Base-by-base conservation (phyloP, 2,113 vertebrate genomes). In the Pica pica region DNA sequence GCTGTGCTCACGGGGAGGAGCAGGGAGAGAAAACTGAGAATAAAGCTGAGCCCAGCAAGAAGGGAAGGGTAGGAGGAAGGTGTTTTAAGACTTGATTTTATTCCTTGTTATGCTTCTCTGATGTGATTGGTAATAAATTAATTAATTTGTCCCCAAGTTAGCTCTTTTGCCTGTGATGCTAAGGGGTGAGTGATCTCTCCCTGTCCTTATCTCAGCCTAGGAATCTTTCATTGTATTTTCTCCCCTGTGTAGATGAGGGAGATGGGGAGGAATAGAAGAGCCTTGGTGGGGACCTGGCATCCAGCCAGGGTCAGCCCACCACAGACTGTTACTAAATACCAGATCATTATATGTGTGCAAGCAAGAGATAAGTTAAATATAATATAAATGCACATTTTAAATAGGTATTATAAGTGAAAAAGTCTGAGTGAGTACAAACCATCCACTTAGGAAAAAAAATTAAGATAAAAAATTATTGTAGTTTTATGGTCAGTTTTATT, bases 351-450 rank as follows among this genome's bases (percentile, higher is more conserved):
- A 81, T 33, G 37, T 55, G 46, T 75, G 76, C 63, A 87, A 89
- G 83, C 73, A 92, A 60, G 83, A 93, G 88, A 94, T 77, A 89
- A 83, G 91, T 95, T 90, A 85, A 83, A 93, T 96, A 95, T 74
- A 88, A 90, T 95, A 93, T 87, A 96, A 88, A 96, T 89, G 89
- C 91, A 96, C 83, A 93, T 94, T 95, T 96, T 94, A 93, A 96
- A 93, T 68, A 90, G 85, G 71, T 15, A 86, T 95, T 94, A 71
- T 27, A 90, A 92, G 83, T 30, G 12, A 74, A 77, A 87, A 80
- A 93, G 31, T 70, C 55, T 74, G 63, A 80, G 55, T 76, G 84
- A 95, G 65, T 81, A 92, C 68, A 78, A 94, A 86, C 53, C 64
- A 86, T 11, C 16, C 39, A 86, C 27, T 85, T 87, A 0, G 22